Evolutionary conservation across 2,113 vertebrate species (phyloP), one percentile per base, ranked within the genome.

Genomic region (Holacanthus passer): DNA sequence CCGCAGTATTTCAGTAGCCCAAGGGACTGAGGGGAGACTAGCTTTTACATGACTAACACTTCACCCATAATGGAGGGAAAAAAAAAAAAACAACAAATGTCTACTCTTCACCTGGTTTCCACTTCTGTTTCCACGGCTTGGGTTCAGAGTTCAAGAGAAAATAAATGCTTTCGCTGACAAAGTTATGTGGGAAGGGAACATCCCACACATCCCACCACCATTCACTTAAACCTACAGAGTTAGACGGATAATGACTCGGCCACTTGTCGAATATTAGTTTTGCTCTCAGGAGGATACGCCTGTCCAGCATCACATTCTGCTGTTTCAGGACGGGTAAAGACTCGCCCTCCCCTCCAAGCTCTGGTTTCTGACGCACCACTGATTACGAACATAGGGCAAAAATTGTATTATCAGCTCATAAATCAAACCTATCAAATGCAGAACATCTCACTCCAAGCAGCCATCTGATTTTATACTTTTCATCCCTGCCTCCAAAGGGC

Each of bases 91-190:
- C 47, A 67, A 22, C 45, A 24, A 50, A 68, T 22, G 75, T 65
- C 81, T 63, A 4, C 63, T 74, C 74, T 59, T 92, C 80, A 91
- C 86, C 89, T 90, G 90, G 74, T 88, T 89, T 88, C 70, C 79
- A 89, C 87, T 87, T 90, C 77, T 91, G 86, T 85, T 89, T 85
- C 81, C 70, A 76, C 63, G 0, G 63, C 75, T 64, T 32, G 32
- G 39, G 87, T 62, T 94, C 87, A 87, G 45, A 89, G 83, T 84
- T 87, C 84, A 87, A 69, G 62, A 66, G 56, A 86, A 82, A 92
- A 92, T 71, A 76, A 86, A 82, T 88, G 82, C 82, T 84, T 86
- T 69, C 19, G 29, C 86, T 91, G 82, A 92, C 90, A 89, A 79
- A 81, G 85, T 81, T 87, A 83, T 88, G 77, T 65, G 78, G 60